A percentile compares a stretch with the other conserved stretches of the same genome.
These are phyloP conservation scores for Burhinus bistriatus DNA, from an alignment of 2,113 vertebrate genomes.

Conservation along the genomic window DNA sequence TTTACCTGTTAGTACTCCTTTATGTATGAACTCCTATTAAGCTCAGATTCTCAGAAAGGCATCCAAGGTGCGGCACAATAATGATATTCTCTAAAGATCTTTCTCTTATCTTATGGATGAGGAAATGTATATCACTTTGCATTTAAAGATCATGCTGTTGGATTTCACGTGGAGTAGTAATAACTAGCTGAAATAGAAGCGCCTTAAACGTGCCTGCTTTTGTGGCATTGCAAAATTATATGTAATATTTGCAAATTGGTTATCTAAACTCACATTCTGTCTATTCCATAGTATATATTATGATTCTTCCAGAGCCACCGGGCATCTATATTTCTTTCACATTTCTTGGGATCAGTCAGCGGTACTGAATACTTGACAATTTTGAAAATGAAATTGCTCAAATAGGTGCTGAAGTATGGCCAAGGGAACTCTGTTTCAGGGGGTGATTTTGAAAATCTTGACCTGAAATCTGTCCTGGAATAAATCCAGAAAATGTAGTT, in stretches of 20 bases:
- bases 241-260: not conserved
- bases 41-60: not conserved
- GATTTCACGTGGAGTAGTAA: not conserved
- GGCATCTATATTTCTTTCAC: not conserved
- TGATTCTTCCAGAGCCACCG: not conserved
- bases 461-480: not conserved
- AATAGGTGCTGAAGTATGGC: not conserved
- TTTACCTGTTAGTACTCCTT: not conserved
- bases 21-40: not conserved
- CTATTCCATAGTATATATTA: not conserved
- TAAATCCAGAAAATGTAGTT: not conserved
- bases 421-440: not conserved
- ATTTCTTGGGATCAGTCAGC: not conserved
- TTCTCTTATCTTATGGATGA: not conserved
- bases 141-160: not conserved
- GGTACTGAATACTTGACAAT: not conserved
- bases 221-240: not conserved
- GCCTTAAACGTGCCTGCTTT: not conserved
- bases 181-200: not conserved
- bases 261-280: not conserved
- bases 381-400: not conserved
- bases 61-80: not conserved
- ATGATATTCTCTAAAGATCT: not conserved
- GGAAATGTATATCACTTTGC: not conserved
- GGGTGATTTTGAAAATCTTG: not conserved